A percentile compares a stretch with the other conserved stretches of the same genome.
Conservation (phyloP, 2,113 vertebrate species). For the Sander lucioperca region DNA sequence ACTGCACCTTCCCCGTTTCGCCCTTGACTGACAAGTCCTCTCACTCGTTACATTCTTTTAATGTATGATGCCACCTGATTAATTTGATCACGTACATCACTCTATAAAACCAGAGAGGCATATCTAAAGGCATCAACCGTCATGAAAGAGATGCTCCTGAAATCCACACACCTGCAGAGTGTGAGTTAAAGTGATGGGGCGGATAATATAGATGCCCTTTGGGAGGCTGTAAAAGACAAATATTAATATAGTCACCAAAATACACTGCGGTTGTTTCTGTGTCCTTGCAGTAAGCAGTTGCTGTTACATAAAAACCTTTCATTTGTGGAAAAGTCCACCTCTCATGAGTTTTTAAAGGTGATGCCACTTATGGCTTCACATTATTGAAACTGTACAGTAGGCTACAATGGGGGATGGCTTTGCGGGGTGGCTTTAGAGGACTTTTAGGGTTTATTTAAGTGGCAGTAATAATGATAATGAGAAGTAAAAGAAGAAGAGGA, state of each 20-base stretch:
- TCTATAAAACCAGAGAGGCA: not conserved
- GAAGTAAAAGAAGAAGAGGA: not conserved
- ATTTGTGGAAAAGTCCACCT: not conserved
- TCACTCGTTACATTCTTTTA: constrained; percentile 20
- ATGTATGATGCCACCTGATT: constrained; percentile 2
- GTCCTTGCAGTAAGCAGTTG: constrained; percentile 34
- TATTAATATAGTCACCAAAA: constrained; percentile 44
- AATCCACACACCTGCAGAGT: constrained; percentile 16
- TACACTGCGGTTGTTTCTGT: constrained; percentile 25
- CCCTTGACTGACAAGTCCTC: constrained; percentile 48
- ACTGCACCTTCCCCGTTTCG: constrained; percentile 1
- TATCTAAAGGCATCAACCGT: constrained; percentile 25
- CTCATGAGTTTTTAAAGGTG: not conserved
- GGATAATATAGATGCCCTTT: constrained; percentile 30
- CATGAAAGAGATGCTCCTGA: constrained; percentile 16
- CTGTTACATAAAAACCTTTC: constrained; percentile 3
- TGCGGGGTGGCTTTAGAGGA: not conserved
- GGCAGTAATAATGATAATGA: not conserved
- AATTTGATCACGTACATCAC: constrained; percentile 22
- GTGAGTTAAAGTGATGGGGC: constrained; percentile 41
- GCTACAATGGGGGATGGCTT: not conserved
- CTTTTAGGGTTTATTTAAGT: not conserved
- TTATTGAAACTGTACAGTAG: not conserved
- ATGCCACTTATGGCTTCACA: not conserved
- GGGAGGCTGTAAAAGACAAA: constrained; percentile 46